A percentile compares a stretch with the other conserved stretches of the same genome.
Conservation (phyloP, 2,888 invertebrate genomes). For the Lysandra bellargus region DNA sequence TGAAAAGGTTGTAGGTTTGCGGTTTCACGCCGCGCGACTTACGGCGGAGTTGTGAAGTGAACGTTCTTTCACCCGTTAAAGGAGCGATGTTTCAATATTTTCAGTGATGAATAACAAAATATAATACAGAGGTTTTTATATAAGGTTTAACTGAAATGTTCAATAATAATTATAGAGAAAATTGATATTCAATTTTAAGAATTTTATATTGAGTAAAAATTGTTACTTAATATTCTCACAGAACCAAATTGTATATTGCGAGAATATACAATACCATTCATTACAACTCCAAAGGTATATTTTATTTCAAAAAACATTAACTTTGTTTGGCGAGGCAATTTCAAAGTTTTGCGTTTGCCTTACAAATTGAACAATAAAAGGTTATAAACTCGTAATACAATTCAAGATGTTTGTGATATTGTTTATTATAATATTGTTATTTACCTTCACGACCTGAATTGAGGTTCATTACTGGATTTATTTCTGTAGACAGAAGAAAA, state of each 20-base stretch:
- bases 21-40: not conserved
- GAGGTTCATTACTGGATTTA: not conserved
- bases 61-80: not conserved
- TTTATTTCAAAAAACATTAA: not conserved
- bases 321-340: constrained; percentile 8
- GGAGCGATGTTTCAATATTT: not conserved
- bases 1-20: constrained; percentile 22
- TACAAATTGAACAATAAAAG: constrained; percentile 11
- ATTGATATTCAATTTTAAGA: too few species aligned
- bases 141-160: too few species aligned
- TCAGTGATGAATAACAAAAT: too few species aligned
- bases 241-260: not conserved
- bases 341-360: not conserved
- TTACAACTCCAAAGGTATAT: not conserved
- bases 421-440: not conserved
- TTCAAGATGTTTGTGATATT: constrained; percentile 15
- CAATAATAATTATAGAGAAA: too few species aligned
- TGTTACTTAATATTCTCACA: not conserved
- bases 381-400: not conserved
- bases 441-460: not conserved
- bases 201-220: too few species aligned
- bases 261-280: not conserved
- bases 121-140: too few species aligned
- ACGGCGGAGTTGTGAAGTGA: not conserved
- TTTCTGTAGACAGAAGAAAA: not conserved